Base-by-base conservation (phyloP, 2,113 vertebrate species). In the Illadopsis cleaveri region DNA sequence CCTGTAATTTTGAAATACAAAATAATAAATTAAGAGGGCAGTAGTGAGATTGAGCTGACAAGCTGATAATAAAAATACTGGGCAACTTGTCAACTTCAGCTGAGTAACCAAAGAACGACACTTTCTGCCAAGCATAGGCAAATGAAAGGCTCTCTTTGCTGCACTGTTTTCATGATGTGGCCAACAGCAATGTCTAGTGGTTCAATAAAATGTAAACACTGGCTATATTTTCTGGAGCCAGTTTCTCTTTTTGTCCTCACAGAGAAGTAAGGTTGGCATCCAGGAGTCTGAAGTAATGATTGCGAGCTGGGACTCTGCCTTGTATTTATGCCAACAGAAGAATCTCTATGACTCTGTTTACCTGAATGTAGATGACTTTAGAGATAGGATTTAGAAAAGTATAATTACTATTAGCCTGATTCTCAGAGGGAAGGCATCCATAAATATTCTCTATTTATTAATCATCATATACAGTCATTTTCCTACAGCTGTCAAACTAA, bases 21-120 rank as follows among this genome's bases (percentile, higher is more conserved):
- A 95, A 92, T 93, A 89, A 91, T 97, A 95, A 96, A 96, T 95
- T 95, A 96, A 93, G 95, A 96, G 94, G 95, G 95, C 86, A 95
- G 77, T 91, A 95, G 94, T 95, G 88, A 94, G 93, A 95, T 31
- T 51, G 88, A 96, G 77, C 89, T 94, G 96, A 96, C 96, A 96
- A 92, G 70, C 40, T 38, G 92, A 92, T 96, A 95, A 95, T 92
- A 97, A 96, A 97, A 96, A 94, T 92, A 95, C 94, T 82, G 93
- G 94, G 96, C 95, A 96, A 79, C 93, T 92, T 94, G 85, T 95
- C 93, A 95, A 64, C 79, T 96, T 96, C 86, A 90, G 69, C 97
- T 96, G 95, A 93, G 70, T 84, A 96, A 96, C 89, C 70, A 93
- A 93, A 86, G 94, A 84, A 70, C 2, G 12, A 90, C 80, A 83